A percentile compares a stretch with the other conserved stretches of the same genome.
Conservation (phyloP, 2,113 vertebrate species). For the Chaetura pelagica region DNA sequence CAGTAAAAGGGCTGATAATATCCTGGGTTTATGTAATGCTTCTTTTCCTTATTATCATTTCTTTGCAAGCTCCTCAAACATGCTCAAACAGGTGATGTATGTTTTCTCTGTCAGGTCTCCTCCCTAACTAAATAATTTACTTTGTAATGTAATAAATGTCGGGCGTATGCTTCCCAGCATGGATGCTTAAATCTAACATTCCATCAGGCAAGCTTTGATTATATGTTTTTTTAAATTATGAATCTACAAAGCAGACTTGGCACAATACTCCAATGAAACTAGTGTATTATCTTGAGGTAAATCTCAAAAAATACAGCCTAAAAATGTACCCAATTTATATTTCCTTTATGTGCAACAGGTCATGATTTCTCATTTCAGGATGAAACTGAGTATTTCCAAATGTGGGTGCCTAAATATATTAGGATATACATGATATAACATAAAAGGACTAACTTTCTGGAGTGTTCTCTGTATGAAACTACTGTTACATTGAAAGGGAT, state of each 20-base stretch:
- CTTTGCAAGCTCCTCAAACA: slow-evolving; percentile 13
- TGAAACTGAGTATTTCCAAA: not conserved
- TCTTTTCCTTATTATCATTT: slow-evolving; percentile 16
- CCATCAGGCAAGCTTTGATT: slow-evolving; percentile 48
- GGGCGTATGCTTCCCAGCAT: slow-evolving; percentile 45
- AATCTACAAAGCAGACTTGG: not conserved
- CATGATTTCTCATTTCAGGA: not conserved
- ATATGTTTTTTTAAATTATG: slow-evolving; percentile 2
- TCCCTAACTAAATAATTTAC: slow-evolving; percentile 49
- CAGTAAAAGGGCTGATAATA: not conserved
- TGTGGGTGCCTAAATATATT: not conserved
- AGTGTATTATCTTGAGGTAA: not conserved
- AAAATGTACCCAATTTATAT: not conserved
- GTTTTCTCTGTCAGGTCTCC: slow-evolving; percentile 29
- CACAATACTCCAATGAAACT: not conserved
- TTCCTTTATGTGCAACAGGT: not conserved
- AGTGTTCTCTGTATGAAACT: not conserved
- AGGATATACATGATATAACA: not conserved
- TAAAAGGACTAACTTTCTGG: not conserved
- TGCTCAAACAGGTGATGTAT: slow-evolving; percentile 51
- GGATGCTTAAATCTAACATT: slow-evolving; percentile 46
- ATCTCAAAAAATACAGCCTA: not conserved
- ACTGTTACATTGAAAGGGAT: not conserved
- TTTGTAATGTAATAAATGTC: slow-evolving; percentile 42
- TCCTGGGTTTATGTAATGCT: not conserved